phyloP scores from a whole-genome alignment of 2,888 invertebrate species.

The Agriopis marginaria region DNA sequence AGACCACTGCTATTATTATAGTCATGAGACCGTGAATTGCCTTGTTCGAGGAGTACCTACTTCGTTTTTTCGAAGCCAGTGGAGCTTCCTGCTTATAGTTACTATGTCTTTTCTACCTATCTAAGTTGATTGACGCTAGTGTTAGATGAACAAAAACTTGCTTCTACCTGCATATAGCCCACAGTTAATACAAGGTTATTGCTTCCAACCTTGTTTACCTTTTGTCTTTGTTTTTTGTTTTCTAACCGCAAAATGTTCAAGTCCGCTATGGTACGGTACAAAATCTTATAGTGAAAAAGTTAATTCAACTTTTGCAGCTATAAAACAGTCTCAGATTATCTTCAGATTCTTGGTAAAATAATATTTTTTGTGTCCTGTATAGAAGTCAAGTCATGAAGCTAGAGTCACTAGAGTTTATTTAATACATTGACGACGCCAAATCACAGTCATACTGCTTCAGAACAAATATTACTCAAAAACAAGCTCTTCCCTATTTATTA shows the following conservation, averaged over 20 bases:
- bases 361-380: not conserved
- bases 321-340: slow-evolving; percentile 1
- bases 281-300: slow-evolving; percentile 17
- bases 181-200: slow-evolving; percentile 54
- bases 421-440: slow-evolving; percentile 16
- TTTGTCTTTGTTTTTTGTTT: slow-evolving; percentile 46
- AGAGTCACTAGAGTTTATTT: slow-evolving; percentile 3
- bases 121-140: slow-evolving; percentile 61
- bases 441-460: slow-evolving; percentile 15
- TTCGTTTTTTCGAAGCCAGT: slow-evolving; percentile 50
- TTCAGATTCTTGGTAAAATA: not conserved
- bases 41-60: slow-evolving; percentile 34
- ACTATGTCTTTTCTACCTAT: slow-evolving; percentile 29
- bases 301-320: slow-evolving; percentile 8
- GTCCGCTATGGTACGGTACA: slow-evolving; percentile 26
- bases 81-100: slow-evolving; percentile 62
- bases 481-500: slow-evolving; percentile 36
- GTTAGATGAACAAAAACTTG: slow-evolving; percentile 60
- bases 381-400: not conserved
- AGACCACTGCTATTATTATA: slow-evolving; percentile 47
- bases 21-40: slow-evolving; percentile 55
- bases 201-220: slow-evolving; percentile 49
- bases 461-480: slow-evolving; percentile 27
- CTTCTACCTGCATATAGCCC: slow-evolving; percentile 59
- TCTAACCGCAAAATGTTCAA: slow-evolving; percentile 30